Percentiles rank a stretch among this genome's conserved stretches.
phyloP scores from a whole-genome alignment of 1,140 invertebrate species.

The Papilio dardanus region DNA sequence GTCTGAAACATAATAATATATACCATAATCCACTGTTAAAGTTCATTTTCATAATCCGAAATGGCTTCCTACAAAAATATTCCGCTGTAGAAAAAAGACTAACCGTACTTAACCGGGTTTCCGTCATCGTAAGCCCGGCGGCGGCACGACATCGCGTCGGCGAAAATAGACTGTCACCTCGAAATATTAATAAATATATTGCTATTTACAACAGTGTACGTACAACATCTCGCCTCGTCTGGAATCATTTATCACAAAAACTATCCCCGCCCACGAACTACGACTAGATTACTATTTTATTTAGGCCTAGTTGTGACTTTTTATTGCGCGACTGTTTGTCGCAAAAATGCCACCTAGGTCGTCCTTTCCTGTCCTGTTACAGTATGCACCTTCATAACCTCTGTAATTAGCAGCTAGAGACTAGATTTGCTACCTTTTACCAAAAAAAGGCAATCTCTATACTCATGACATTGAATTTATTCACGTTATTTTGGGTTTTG shows the following conservation, averaged over 20 bases:
- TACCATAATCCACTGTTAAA: background rate
- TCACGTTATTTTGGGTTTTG: too few species aligned
- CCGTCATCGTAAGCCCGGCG: slow-evolving; percentile 51
- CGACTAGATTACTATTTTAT: background rate
- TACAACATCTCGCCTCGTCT: slow-evolving; percentile 48
- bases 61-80: slow-evolving; percentile 14
- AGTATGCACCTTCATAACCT: too few species aligned
- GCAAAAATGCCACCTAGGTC: background rate
- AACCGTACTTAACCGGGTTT: slow-evolving; percentile 43
- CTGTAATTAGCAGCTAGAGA: too few species aligned
- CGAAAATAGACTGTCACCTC: slow-evolving; percentile 72
- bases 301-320: background rate
- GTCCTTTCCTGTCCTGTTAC: background rate
- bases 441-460: too few species aligned
- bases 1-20: background rate
- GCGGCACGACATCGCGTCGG: slow-evolving; percentile 36
- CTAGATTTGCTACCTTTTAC: too few species aligned
- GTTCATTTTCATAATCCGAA: background rate
- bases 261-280: slow-evolving; percentile 4
- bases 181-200: slow-evolving; percentile 66
- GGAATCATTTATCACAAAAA: slow-evolving; percentile 54
- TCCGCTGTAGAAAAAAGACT: slow-evolving; percentile 38
- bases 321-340: background rate
- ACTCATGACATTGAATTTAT: too few species aligned
- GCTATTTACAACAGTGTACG: slow-evolving; percentile 57